phyloP scores from a whole-genome alignment of 2,797 vertebrate genomes.

The Gila robusta region DNA sequence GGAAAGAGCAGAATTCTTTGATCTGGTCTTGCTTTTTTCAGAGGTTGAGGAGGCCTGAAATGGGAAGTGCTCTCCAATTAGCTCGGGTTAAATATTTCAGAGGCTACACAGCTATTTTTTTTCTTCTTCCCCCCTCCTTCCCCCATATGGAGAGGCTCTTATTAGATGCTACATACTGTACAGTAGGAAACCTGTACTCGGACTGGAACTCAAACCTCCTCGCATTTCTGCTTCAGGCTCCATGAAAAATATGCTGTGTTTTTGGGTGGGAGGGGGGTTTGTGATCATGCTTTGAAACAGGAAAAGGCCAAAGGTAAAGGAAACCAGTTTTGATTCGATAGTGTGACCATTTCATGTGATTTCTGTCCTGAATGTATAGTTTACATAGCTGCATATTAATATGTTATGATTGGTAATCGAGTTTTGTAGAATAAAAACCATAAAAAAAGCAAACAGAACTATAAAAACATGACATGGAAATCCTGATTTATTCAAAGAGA shows the following conservation, averaged over 20 bases:
- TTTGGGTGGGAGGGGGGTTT: not conserved
- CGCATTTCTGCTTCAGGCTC: constrained; percentile 38
- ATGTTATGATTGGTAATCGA: constrained; percentile 16
- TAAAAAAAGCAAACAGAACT: not conserved
- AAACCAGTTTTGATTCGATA: constrained; percentile 13
- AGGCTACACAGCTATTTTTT: constrained; percentile 59
- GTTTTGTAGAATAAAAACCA: constrained; percentile 4
- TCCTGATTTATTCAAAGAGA: constrained; percentile 28
- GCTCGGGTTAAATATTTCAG: constrained; percentile 73
- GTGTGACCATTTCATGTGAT: not conserved
- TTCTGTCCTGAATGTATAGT: not conserved
- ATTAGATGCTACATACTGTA: constrained; percentile 52
- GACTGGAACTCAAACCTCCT: constrained; percentile 45
- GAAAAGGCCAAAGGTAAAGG: constrained; percentile 21
- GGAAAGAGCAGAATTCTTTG: constrained; percentile 67
- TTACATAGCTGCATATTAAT: not conserved
- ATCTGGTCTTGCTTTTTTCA: constrained; percentile 66
- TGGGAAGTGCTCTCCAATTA: constrained; percentile 73
- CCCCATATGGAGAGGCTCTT: constrained; percentile 48
- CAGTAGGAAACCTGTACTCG: constrained; percentile 46
- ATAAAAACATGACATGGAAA: constrained; percentile 9
- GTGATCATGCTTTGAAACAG: constrained; percentile 34
- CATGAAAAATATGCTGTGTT: constrained; percentile 28
- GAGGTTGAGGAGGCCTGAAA: constrained; percentile 69
- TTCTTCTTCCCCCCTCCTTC: not conserved